Evolutionary conservation across 2,113 vertebrate species (phyloP), one percentile per base, ranked within the genome.

Genomic region (Ardeotis arabs): DNA sequence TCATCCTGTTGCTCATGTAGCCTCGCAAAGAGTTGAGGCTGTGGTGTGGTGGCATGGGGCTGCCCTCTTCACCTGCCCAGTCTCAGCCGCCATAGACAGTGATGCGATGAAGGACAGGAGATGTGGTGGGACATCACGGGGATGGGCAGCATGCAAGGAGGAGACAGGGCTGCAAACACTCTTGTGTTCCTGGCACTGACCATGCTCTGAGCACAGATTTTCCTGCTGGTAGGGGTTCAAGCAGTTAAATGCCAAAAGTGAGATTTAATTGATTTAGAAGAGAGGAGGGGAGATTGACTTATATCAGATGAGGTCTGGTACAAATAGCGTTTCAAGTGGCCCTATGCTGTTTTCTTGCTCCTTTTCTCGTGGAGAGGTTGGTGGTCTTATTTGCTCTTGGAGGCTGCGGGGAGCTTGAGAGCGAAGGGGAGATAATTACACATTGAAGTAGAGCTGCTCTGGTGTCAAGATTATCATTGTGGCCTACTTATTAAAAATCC

Each of bases 401-500:
- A 89, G 89, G 87, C 95, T 92, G 72, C 39, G 1, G 95, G 87
- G 86, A 92, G 63, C 89, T 95, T 73, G 74, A 55, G 81, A 90
- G 58, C 0, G 0, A 87, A 93, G 91, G 45, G 70, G 47, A 92
- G 93, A 95, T 95, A 95, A 96, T 95, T 91, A 82, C 78, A 50
- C 3, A 1, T n/a, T 55, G 91, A 89, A 95, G 67, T 64, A 66
- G 89, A 94, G 78, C 87, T 80, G 6, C 84, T 91, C 77, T 39
- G 50, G 50, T 92, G 92, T 96, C 94, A 89, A 82, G 91, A 89
- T 93, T 87, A 62, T 97, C 94, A 76, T 87, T 80, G 94, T 96
- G 95, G 89, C 94, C 96, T 96, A 95, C 89, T 96, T 96, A 96
- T 96, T 96, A 95, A 93, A 95, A 97, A 84, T 92, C 89, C 84